Conservation (phyloP, 2,888 invertebrate species). For the Phlogophora meticulosa region DNA sequence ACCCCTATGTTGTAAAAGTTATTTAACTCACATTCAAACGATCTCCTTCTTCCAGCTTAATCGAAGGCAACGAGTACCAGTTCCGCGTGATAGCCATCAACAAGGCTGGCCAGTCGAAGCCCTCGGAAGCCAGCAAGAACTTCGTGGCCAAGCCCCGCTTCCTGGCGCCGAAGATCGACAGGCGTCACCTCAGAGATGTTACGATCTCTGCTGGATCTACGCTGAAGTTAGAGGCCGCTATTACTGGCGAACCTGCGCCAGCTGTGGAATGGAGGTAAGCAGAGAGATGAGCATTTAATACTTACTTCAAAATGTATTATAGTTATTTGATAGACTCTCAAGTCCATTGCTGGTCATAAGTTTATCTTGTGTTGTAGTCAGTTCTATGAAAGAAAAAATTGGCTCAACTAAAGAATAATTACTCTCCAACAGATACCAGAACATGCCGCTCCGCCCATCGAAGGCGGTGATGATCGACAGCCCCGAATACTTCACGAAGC, state of each 20-base stretch:
- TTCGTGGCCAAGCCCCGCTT: conserved; percentile 97
- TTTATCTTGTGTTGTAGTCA: too few relatives aligned
- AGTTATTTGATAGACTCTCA: too few relatives aligned
- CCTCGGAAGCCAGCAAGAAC: conserved; percentile 96
- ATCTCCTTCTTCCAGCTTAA: conserved; percentile 87
- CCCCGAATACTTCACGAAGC: conserved; percentile 96
- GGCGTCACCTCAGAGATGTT: conserved; percentile 97
- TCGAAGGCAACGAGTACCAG: conserved; percentile 99
- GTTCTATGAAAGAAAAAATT: too few relatives aligned
- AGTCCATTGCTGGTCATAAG: too few relatives aligned
- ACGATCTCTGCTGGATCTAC: conserved; percentile 98
- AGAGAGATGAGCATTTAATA: too few relatives aligned
- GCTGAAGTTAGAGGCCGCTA: conserved; percentile 97
- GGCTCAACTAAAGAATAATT: neutral
- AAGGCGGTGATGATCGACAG: conserved; percentile 96
- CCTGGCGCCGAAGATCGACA: conserved; percentile 98
- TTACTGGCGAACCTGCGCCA: conserved; percentile 98
- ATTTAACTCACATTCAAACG: neutral
- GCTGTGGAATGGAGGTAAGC: conserved; percentile 95
- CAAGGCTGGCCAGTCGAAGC: conserved; percentile 98
- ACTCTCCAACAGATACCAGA: conserved; percentile 92
- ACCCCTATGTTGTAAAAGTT: too few relatives aligned
- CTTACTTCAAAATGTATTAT: too few relatives aligned
- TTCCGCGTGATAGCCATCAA: conserved; percentile 99
- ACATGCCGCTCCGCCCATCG: conserved; percentile 93